A percentile compares a stretch with the other conserved stretches of the same genome.
phyloP scores from a whole-genome alignment of 2,888 invertebrate genomes.

The Bimastos eiseni region DNA sequence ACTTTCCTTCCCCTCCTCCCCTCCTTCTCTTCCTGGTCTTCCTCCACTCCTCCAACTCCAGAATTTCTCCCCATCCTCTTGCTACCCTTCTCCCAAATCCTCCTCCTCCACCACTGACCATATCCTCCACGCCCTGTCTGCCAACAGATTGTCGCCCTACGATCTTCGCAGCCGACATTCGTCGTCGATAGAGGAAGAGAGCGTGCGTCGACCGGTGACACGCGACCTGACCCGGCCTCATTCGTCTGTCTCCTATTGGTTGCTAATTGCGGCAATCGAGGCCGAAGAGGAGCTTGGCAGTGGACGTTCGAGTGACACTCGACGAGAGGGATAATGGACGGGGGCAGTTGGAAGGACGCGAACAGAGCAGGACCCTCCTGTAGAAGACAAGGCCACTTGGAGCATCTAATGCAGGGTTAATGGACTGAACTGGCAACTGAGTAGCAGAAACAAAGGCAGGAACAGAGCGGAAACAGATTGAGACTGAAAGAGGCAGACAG shows the following conservation, averaged over 20 bases:
- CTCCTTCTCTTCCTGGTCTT: neutral
- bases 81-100: neutral
- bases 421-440: neutral
- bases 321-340: neutral
- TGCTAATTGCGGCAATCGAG: conserved; percentile 15
- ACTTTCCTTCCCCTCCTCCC: too few species aligned
- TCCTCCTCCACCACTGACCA: neutral
- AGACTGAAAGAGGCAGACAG: neutral
- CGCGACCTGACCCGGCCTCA: conserved; percentile 23
- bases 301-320: conserved; percentile 19
- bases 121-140: neutral
- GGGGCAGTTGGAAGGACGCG: neutral
- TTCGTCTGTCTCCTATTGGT: conserved; percentile 20
- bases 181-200: neutral
- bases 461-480: neutral
- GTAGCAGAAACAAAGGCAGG: neutral
- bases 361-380: neutral
- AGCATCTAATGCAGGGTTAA: neutral
- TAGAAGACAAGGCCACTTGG: neutral
- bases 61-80: too few species aligned
- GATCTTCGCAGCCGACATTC: neutral
- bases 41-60: neutral
- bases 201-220: neutral
- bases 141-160: neutral
- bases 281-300: neutral